Evolutionary conservation across 2,113 vertebrate genomes (phyloP).

Genomic region (Lophura nycthemera): DNA sequence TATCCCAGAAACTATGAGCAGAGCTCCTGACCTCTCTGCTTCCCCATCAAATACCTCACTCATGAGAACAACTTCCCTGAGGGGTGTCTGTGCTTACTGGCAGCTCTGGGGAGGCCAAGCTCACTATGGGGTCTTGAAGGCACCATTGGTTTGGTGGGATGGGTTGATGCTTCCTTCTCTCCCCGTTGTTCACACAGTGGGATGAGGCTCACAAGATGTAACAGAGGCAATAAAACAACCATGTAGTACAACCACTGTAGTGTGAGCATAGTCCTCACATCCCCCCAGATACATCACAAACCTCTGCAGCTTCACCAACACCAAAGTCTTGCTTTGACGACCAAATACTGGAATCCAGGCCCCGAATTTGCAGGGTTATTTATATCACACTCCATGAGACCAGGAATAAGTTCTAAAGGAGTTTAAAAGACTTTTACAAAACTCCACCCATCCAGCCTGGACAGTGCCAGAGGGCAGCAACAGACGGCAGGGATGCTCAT

Average conservation of each 20-base stretch:
- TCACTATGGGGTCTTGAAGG: not conserved
- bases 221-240: not conserved
- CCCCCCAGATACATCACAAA: not conserved
- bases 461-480: not conserved
- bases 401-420: not conserved
- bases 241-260: not conserved
- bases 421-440: not conserved
- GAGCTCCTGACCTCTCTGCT: not conserved
- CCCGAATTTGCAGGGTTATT: not conserved
- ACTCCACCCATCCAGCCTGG: not conserved
- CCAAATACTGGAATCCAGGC: not conserved
- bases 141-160: accelerated
- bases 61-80: not conserved
- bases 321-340: not conserved
- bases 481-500: not conserved
- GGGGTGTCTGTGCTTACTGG: not conserved
- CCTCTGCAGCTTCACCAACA: not conserved
- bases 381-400: not conserved
- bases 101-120: accelerated
- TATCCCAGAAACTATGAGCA: not conserved
- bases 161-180: not conserved
- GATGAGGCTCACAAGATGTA: not conserved
- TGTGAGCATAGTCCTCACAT: not conserved
- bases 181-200: accelerated
- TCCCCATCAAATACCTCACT: not conserved